Percentiles rank a stretch among this genome's conserved stretches.
Conservation (phyloP, 1,140 invertebrate genomes). For the Pachypsylla venusta region DNA sequence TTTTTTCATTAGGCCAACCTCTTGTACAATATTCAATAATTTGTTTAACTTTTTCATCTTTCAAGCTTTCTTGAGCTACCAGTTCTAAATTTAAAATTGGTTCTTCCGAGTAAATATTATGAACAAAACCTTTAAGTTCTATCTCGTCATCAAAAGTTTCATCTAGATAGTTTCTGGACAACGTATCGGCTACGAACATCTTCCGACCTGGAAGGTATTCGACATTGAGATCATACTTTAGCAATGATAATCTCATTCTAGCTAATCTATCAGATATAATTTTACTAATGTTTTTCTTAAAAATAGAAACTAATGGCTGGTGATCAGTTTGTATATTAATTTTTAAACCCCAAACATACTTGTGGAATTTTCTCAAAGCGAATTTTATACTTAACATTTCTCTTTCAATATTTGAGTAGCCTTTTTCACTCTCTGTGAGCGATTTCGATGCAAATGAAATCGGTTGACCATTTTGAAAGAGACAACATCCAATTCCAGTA, state of each 20-base stretch:
- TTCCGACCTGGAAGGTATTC: conserved; percentile 30
- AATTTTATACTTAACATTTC: conserved; percentile 23
- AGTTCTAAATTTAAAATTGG: conserved; percentile 20
- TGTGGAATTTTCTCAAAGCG: conserved; percentile 22
- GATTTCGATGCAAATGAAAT: conserved; percentile 28
- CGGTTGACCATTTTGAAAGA: conserved; percentile 24
- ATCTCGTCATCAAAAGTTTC: conserved; percentile 19
- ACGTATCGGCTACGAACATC: conserved; percentile 31
- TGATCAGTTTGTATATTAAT: conserved; percentile 22
- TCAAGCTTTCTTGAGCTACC: conserved; percentile 21
- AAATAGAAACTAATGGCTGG: conserved; percentile 25
- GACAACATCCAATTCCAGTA: conserved; percentile 19
- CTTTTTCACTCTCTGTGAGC: conserved; percentile 22
- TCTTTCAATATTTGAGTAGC: conserved; percentile 23
- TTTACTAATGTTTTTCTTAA: conserved; percentile 29
- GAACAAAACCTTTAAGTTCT: conserved; percentile 22
- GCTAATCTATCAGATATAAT: conserved; percentile 29
- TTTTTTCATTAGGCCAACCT: conserved; percentile 30
- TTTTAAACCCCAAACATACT: conserved; percentile 22
- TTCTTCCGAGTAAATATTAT: conserved; percentile 19
- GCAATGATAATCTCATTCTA: conserved; percentile 27
- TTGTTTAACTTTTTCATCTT: conserved; percentile 22
- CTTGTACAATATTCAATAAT: conserved; percentile 22
- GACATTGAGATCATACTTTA: conserved; percentile 23
- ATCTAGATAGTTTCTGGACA: conserved; percentile 27